A percentile compares a stretch with the other conserved stretches of the same genome.
Evolutionary conservation across 2,888 invertebrate genomes (phyloP).

Genomic region (Lapara coniferarum): DNA sequence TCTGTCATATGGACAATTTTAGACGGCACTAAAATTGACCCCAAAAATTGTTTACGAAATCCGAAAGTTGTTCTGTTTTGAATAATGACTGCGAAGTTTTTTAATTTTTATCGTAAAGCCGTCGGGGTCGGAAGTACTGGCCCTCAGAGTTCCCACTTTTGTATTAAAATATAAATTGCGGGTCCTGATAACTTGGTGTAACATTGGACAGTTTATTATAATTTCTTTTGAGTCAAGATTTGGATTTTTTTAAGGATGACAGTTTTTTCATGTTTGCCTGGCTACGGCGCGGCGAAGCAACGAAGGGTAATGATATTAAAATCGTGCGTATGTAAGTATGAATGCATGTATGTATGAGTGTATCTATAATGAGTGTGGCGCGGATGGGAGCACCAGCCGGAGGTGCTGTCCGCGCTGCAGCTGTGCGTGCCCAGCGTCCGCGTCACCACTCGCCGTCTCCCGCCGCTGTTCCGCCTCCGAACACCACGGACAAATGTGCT

Average conservation of each 20-base stretch:
- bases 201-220: conserved; percentile 20
- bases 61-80: conserved; percentile 30
- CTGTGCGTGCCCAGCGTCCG: no score
- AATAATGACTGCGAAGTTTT: conserved; percentile 43
- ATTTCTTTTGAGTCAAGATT: conserved; percentile 16
- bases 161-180: conserved; percentile 32
- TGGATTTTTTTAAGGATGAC: background rate
- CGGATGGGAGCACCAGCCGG: no score
- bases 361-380: no score
- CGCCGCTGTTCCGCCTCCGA: no score
- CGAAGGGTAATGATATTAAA: no score
- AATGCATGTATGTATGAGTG: no score
- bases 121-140: conserved; percentile 1
- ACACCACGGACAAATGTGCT: no score
- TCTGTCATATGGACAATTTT: background rate
- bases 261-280: no score
- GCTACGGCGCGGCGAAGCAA: no score
- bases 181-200: conserved; percentile 29
- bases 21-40: background rate
- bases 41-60: conserved; percentile 16
- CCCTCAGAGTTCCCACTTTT: conserved; percentile 17
- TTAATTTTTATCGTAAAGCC: conserved; percentile 37
- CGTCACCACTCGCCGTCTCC: no score
- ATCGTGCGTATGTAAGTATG: no score
- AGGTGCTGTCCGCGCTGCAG: no score